phyloP scores from a whole-genome alignment of 2,113 vertebrate species.

The Pterocles burchelli region DNA sequence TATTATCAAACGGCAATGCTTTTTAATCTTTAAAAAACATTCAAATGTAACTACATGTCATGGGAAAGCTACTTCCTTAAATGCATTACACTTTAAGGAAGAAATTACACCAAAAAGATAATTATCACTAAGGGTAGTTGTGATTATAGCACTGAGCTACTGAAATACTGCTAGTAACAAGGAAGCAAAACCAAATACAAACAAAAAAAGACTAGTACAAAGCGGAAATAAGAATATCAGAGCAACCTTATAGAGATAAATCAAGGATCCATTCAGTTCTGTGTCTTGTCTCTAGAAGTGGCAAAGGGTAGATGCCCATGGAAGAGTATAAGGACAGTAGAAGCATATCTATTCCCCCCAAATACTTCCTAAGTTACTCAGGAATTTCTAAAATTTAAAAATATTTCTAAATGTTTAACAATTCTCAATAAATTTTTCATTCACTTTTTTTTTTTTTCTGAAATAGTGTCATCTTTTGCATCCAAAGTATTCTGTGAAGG shows the following conservation, averaged over 20 bases:
- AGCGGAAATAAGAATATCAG: not conserved
- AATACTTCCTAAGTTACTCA: not conserved
- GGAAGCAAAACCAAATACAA: not conserved
- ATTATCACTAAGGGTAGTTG: not conserved
- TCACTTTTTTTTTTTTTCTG: not conserved
- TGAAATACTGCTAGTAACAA: not conserved
- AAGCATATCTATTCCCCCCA: not conserved
- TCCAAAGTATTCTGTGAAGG: not conserved
- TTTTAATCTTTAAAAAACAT: not conserved
- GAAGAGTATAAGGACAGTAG: not conserved
- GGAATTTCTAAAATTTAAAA: not conserved
- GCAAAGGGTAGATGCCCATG: not conserved
- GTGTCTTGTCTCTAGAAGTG: not conserved
- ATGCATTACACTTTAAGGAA: not conserved
- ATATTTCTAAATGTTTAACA: not conserved
- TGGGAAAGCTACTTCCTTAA: not conserved
- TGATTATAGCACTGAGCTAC: not conserved
- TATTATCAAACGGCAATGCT: not conserved
- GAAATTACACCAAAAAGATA: not conserved
- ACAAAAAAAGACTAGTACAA: not conserved
- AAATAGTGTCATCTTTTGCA: not conserved
- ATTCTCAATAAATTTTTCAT: not conserved
- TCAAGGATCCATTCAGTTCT: not conserved
- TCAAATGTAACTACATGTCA: not conserved
- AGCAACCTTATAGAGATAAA: not conserved